phyloP scores from a whole-genome alignment of 2,113 vertebrate species.

The Pachypanchax playfairii region DNA sequence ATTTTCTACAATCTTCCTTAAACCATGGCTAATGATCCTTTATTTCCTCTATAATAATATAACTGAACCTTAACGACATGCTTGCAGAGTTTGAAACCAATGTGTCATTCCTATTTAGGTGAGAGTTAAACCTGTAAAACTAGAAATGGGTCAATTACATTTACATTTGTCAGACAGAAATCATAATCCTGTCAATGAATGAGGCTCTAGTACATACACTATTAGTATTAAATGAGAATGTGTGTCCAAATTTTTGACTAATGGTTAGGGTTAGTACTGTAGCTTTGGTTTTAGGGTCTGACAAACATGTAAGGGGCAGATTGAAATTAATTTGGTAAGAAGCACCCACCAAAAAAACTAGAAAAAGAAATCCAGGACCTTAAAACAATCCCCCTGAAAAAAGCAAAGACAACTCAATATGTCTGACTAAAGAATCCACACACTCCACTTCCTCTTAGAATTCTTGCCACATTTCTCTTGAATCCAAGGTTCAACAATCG shows the following conservation, averaged over 20 bases:
- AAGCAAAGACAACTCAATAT: slow-evolving; percentile 10
- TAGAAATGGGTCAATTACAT: not conserved
- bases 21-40: not conserved
- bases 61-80: not conserved
- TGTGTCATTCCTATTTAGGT: not conserved
- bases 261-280: no score
- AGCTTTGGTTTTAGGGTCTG: no score
- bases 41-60: slow-evolving; percentile 1
- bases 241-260: no score
- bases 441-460: not conserved
- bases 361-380: not conserved
- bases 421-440: slow-evolving; percentile 10
- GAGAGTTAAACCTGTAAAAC: not conserved
- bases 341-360: no score
- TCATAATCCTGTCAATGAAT: not conserved
- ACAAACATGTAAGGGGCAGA: not conserved
- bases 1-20: not conserved
- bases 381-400: not conserved
- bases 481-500: no score
- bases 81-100: not conserved
- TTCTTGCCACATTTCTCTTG: no score
- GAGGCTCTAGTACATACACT: no score
- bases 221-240: no score
- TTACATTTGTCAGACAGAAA: not conserved
- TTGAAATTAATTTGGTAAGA: not conserved